Evolutionary conservation across 1,140 invertebrate genomes (phyloP).

Genomic region (Drosophila subobscura): DNA sequence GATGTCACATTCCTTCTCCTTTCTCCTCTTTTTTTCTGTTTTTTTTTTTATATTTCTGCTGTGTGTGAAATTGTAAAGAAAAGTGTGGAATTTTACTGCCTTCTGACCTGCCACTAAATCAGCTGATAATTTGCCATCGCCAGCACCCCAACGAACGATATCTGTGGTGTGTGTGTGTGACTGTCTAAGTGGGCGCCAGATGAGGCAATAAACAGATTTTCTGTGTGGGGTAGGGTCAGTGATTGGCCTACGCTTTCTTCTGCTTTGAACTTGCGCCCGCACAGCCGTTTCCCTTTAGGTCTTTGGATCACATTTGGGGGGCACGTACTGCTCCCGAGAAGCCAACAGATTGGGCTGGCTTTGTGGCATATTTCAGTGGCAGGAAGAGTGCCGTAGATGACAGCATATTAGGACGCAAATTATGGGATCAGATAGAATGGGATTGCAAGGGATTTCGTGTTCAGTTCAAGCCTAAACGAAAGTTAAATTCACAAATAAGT

Average conservation of each 20-base stretch:
- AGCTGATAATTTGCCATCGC: conserved; percentile 65
- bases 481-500: conserved; percentile 13
- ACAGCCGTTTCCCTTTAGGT: too few species aligned
- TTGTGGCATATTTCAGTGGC: conserved; percentile 29
- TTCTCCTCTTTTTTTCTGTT: background rate
- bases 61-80: conserved; percentile 76
- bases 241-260: conserved; percentile 5
- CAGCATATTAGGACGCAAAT: conserved; percentile 22
- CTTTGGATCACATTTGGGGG: too few species aligned
- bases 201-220: conserved; percentile 16
- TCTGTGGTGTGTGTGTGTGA: conserved; percentile 34
- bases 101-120: conserved; percentile 77
- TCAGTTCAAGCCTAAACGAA: too few species aligned
- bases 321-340: too few species aligned
- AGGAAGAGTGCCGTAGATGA: conserved; percentile 1
- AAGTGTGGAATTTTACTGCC: conserved; percentile 74
- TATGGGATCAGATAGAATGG: conserved; percentile 15
- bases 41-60: conserved; percentile 7
- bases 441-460: background rate
- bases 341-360: conserved; percentile 17
- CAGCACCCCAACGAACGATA: conserved; percentile 22
- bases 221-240: conserved; percentile 36
- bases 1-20: conserved; percentile 70
- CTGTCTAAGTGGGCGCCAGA: conserved; percentile 17
- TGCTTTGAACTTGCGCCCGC: conserved; percentile 8